Conservation (phyloP, 2,113 vertebrate genomes). For the Etheostoma cragini region DNA sequence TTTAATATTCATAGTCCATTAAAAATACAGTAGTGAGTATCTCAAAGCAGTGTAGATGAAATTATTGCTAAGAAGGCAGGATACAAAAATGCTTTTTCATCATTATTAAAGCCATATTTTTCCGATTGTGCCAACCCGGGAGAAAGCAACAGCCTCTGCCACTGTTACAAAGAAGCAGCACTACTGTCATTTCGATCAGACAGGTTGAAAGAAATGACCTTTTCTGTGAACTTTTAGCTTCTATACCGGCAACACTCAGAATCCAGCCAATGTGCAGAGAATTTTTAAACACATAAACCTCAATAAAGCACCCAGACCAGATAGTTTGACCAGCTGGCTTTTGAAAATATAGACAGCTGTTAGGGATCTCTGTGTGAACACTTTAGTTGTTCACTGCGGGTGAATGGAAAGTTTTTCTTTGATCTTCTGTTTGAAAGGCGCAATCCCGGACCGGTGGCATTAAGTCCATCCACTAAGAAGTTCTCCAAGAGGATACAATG, state of each 20-base stretch:
- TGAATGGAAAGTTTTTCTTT: constrained; percentile 38
- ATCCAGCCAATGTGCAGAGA: constrained; percentile 4
- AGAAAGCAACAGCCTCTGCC: not conserved
- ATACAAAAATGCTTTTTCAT: not conserved
- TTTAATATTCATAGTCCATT: not conserved
- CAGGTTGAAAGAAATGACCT: constrained; percentile 33
- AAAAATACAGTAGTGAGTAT: not conserved
- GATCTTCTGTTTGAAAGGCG: constrained; percentile 34
- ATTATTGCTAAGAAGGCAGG: not conserved
- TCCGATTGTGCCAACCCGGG: not conserved
- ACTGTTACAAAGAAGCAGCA: constrained; percentile 11
- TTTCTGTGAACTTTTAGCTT: constrained; percentile 30
- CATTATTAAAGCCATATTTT: not conserved
- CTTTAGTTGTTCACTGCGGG: constrained; percentile 28
- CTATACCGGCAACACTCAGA: not conserved
- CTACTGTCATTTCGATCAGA: constrained; percentile 25
- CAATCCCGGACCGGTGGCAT: constrained; percentile 18
- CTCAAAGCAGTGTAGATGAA: not conserved
- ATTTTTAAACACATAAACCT: constrained; percentile 14
- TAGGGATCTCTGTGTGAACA: constrained; percentile 41
- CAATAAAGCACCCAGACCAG: not conserved
- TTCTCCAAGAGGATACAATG: constrained; percentile 34
- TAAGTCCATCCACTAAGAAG: constrained; percentile 41
- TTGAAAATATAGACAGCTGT: constrained; percentile 33
- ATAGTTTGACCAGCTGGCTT: constrained; percentile 15